These are phyloP conservation scores for Stenotaenia linearis DNA, from an alignment of 2,888 invertebrate genomes.

Conservation along the genomic window DNA sequence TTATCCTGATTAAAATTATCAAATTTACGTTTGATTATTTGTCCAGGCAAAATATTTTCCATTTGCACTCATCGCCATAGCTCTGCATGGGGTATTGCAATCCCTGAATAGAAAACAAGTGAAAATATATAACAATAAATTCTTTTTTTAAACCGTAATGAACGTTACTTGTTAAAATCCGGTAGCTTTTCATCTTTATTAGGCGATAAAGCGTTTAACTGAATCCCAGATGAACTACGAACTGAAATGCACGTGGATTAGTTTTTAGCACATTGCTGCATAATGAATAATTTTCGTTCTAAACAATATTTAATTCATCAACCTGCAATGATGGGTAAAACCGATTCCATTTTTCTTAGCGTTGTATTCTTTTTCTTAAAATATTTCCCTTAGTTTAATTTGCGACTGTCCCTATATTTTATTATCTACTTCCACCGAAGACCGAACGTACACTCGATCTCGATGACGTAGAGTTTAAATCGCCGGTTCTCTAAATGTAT, in stretches of 20 bases:
- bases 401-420: too few species aligned
- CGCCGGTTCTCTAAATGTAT: not conserved
- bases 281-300: not conserved
- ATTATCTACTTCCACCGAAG: too few species aligned
- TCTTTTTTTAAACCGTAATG: not conserved
- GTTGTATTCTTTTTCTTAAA: too few species aligned
- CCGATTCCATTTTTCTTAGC: not conserved
- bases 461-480: not conserved
- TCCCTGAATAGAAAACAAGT: not conserved
- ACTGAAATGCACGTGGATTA: not conserved
- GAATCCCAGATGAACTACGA: constrained; percentile 6
- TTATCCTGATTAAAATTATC: not conserved
- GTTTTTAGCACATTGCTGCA: not conserved
- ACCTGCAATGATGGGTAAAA: not conserved
- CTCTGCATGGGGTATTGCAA: not conserved
- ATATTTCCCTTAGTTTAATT: too few species aligned
- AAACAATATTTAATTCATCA: not conserved
- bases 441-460: too few species aligned
- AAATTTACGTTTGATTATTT: constrained; percentile 27
- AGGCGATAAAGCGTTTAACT: not conserved
- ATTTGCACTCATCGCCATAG: constrained; percentile 20
- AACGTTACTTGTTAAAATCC: not conserved
- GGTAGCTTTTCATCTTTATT: not conserved
- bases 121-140: not conserved
- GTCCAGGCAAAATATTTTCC: constrained; percentile 30